Evolutionary conservation across 2,113 vertebrate genomes (phyloP).

Genomic region (Micronisus gabar): DNA sequence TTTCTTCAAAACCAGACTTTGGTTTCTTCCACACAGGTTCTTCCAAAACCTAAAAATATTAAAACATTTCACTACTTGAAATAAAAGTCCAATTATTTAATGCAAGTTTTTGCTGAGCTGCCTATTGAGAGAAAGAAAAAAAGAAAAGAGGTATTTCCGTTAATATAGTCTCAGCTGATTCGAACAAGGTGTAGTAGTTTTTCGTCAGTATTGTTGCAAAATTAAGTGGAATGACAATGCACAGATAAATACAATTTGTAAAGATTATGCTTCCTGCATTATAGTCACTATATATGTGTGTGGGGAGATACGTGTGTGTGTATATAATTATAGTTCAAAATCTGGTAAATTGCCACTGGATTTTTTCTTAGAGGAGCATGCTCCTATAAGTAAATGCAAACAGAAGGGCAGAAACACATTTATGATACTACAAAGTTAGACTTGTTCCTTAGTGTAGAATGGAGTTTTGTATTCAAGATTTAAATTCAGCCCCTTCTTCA

Average conservation of each 20-base stretch:
- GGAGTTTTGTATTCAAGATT: not conserved
- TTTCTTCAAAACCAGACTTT: not conserved
- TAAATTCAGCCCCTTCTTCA: not conserved
- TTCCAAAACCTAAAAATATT: not conserved
- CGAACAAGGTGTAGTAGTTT: constrained; percentile 34
- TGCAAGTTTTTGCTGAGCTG: not conserved
- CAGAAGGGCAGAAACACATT: not conserved
- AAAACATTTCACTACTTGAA: not conserved
- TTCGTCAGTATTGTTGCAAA: not conserved
- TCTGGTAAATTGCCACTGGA: not conserved
- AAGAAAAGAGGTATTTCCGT: not conserved
- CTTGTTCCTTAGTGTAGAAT: not conserved
- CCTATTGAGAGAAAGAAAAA: not conserved
- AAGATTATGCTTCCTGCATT: constrained; percentile 35
- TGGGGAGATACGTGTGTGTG: not conserved
- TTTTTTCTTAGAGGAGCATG: not conserved
- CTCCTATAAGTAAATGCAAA: not conserved
- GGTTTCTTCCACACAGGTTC: not conserved
- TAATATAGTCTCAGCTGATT: constrained; percentile 3
- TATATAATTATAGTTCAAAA: constrained; percentile 5
- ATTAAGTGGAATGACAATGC: constrained; percentile 22
- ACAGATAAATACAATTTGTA: constrained; percentile 5
- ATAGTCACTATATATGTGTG: not conserved
- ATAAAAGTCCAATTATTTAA: not conserved
- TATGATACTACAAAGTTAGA: not conserved